These are phyloP conservation scores for Ranitomeya imitator DNA, from an alignment of 2,113 vertebrate genomes.

Conservation along the genomic window DNA sequence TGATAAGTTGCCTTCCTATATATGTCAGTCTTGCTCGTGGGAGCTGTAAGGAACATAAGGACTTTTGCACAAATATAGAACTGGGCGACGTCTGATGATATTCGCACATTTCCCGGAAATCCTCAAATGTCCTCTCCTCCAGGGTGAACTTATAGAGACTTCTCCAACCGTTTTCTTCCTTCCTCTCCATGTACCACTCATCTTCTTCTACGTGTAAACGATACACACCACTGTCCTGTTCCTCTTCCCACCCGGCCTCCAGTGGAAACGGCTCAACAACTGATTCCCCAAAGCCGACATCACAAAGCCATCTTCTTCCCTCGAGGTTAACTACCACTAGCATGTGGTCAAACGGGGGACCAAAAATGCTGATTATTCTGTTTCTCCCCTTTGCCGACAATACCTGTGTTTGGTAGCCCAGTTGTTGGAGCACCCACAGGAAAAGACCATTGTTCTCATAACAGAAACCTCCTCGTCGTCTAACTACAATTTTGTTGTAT, in stretches of 20 bases:
- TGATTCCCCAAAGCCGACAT: conserved; percentile 68
- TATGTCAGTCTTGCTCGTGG: conserved; percentile 69
- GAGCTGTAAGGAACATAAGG: conserved; percentile 69
- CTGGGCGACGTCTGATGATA: conserved; percentile 75
- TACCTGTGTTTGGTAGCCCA: conserved; percentile 69
- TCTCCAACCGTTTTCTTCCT: conserved; percentile 60
- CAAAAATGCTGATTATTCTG: conserved; percentile 60
- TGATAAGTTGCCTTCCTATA: conserved; percentile 69
- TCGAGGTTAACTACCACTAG: conserved; percentile 67
- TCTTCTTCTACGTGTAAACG: conserved; percentile 60
- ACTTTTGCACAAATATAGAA: conserved; percentile 60
- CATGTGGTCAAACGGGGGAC: conserved; percentile 73
- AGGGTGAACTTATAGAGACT: conserved; percentile 74
- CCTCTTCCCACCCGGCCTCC: conserved; percentile 65
- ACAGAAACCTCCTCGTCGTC: conserved; percentile 72
- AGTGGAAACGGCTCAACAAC: conserved; percentile 70
- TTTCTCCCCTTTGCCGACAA: conserved; percentile 70
- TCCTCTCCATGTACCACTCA: conserved; percentile 64
- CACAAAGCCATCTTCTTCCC: conserved; percentile 70
- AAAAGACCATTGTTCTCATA: conserved; percentile 77
- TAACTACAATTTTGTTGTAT: conserved; percentile 73
- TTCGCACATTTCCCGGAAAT: conserved; percentile 72
- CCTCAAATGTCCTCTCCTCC: conserved; percentile 63
- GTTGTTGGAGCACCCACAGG: conserved; percentile 69
- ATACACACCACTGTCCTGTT: conserved; percentile 68